Conservation (phyloP, 2,888 invertebrate species). For the Ischnus inquisitorius region DNA sequence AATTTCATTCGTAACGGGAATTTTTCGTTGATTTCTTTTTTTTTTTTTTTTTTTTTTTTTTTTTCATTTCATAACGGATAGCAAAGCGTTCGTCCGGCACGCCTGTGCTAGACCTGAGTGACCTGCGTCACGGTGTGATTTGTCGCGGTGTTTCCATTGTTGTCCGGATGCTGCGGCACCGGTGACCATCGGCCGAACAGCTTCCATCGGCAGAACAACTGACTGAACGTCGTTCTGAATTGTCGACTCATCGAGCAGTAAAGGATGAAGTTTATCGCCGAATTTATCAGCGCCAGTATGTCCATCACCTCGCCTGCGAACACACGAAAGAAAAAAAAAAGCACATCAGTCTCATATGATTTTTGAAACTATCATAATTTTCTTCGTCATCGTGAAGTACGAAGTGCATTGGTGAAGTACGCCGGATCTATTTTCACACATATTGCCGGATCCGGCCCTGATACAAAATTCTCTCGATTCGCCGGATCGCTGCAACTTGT, state of each 20-base stretch:
- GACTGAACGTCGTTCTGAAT: slow-evolving; percentile 93
- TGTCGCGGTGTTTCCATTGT: slow-evolving; percentile 81
- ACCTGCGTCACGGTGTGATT: slow-evolving; percentile 84
- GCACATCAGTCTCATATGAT: not conserved
- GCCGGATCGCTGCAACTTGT: too few relatives aligned
- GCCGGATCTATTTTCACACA: too few relatives aligned
- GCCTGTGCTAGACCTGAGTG: slow-evolving; percentile 82
- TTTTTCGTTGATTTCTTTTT: too few relatives aligned
- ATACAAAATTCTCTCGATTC: too few relatives aligned
- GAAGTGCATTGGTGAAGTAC: too few relatives aligned
- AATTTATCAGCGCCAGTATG: slow-evolving; percentile 95
- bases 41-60: slow-evolving; percentile 27
- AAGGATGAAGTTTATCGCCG: slow-evolving; percentile 96
- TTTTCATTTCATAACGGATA: slow-evolving; percentile 72
- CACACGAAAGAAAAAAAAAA: slow-evolving; percentile 31
- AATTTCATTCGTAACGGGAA: slow-evolving; percentile 51
- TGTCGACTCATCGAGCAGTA: slow-evolving; percentile 98
- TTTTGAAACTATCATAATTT: too few relatives aligned
- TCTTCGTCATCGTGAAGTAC: too few relatives aligned
- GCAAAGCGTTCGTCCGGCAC: slow-evolving; percentile 74
- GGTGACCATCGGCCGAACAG: slow-evolving; percentile 79
- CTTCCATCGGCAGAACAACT: slow-evolving; percentile 87
- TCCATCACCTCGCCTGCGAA: slow-evolving; percentile 92
- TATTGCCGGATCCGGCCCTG: too few relatives aligned
- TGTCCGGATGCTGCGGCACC: slow-evolving; percentile 79